Evolutionary conservation across 2,113 vertebrate species (phyloP).

Genomic region (Neofelis nebulosa): DNA sequence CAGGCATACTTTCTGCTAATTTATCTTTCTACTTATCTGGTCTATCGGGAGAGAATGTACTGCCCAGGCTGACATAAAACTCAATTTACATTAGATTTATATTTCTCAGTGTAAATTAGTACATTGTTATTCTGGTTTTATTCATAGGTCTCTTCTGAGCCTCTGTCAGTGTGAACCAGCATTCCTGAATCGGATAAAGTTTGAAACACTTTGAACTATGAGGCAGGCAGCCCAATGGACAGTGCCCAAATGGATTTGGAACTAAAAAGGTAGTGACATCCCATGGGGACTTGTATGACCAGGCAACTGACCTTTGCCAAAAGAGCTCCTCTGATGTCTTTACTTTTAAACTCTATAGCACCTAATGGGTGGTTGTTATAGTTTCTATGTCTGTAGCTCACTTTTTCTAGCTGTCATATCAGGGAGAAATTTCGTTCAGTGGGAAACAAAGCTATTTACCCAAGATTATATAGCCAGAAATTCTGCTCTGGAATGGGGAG

Average conservation of each 20-base stretch:
- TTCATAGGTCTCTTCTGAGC: not conserved
- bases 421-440: not conserved
- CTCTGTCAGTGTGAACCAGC: not conserved
- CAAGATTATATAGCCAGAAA: not conserved
- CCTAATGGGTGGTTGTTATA: not conserved
- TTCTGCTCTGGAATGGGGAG: not conserved
- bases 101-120: conserved; percentile 52
- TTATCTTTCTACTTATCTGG: conserved; percentile 45
- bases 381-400: not conserved
- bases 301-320: not conserved
- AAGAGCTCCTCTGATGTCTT: not conserved
- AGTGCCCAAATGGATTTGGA: not conserved
- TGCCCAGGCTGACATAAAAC: conserved; percentile 29
- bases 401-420: not conserved
- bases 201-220: not conserved
- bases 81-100: conserved; percentile 5
- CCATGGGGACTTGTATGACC: accelerated
- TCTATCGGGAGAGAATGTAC: not conserved
- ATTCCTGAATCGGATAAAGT: not conserved
- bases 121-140: conserved; percentile 49
- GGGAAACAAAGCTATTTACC: not conserved
- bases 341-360: not conserved
- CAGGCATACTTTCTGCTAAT: conserved; percentile 37
- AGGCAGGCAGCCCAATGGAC: not conserved
- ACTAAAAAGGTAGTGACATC: not conserved